These are phyloP conservation scores for Fukomys damarensis DNA, from an alignment of 2,113 vertebrate genomes.

Conservation along the genomic window DNA sequence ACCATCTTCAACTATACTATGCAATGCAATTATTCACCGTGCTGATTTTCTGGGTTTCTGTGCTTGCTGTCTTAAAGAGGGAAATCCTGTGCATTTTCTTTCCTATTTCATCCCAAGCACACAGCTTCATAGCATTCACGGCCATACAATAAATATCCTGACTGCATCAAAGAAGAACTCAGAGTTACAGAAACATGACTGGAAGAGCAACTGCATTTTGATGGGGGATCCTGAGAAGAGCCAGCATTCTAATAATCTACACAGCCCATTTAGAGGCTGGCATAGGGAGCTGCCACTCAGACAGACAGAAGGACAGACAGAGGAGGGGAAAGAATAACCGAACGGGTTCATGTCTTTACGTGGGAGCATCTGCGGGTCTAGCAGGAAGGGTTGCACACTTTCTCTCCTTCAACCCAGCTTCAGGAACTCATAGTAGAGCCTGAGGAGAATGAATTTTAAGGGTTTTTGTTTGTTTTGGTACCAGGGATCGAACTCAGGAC, in stretches of 20 bases:
- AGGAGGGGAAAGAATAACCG: not conserved
- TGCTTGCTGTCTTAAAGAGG: not conserved
- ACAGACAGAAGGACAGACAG: not conserved
- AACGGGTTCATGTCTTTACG: not conserved
- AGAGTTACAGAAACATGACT: not conserved
- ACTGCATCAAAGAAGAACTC: not conserved
- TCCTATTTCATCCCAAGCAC: not conserved
- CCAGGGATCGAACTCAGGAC: too few species aligned
- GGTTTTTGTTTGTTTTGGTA: too few species aligned
- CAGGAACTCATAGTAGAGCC: not conserved
- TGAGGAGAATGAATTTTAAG: not conserved
- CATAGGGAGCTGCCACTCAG: rapidly evolving
- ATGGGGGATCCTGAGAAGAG: not conserved
- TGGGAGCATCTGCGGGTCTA: not conserved
- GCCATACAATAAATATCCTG: not conserved
- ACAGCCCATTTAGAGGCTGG: not conserved
- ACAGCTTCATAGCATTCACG: rapidly evolving
- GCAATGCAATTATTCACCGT: not conserved
- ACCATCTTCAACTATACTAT: not conserved
- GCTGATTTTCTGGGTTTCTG: not conserved
- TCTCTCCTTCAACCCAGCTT: not conserved
- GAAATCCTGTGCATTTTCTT: not conserved
- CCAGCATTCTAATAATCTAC: rapidly evolving
- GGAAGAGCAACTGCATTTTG: not conserved
- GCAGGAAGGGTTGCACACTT: not conserved